A percentile compares a stretch with the other conserved stretches of the same genome.
Conservation (phyloP, 64 coral and sea anemone genomes). For the Dendronephthya gigantea region DNA sequence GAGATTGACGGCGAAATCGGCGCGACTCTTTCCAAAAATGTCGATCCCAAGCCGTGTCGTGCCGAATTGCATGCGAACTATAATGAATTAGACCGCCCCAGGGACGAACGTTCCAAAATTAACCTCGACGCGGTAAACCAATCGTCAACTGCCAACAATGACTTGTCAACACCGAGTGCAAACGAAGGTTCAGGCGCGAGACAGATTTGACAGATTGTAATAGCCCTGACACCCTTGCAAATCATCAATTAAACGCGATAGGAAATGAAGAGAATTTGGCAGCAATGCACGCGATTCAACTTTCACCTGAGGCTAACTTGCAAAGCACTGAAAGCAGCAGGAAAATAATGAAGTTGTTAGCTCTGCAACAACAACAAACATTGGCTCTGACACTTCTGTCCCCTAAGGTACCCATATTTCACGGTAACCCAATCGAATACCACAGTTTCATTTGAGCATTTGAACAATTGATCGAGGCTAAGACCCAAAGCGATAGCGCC, state of each 20-base stretch:
- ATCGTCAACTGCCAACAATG: background rate
- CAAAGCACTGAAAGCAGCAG: background rate
- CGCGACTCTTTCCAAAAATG: background rate
- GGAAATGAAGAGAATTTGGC: constrained; percentile 6
- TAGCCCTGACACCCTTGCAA: background rate
- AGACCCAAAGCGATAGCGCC: background rate
- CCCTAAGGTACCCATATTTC: background rate
- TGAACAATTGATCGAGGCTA: constrained; percentile 24
- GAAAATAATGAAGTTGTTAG: background rate
- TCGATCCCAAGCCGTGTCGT: background rate
- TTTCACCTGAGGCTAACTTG: background rate
- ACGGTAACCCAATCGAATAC: background rate
- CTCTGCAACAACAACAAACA: background rate
- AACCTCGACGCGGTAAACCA: background rate
- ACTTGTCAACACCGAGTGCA: constrained; percentile 9
- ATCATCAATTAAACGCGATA: constrained; percentile 7
- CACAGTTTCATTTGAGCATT: constrained; percentile 21
- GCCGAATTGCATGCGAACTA: background rate
- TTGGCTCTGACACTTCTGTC: background rate
- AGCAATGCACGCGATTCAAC: background rate
- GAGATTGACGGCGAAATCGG: background rate
- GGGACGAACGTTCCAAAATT: background rate
- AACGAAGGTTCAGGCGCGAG: background rate
- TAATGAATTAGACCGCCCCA: background rate
- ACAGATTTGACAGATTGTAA: constrained; percentile 14